phyloP scores from a whole-genome alignment of 2,113 vertebrate species.

The Anas platyrhynchos region DNA sequence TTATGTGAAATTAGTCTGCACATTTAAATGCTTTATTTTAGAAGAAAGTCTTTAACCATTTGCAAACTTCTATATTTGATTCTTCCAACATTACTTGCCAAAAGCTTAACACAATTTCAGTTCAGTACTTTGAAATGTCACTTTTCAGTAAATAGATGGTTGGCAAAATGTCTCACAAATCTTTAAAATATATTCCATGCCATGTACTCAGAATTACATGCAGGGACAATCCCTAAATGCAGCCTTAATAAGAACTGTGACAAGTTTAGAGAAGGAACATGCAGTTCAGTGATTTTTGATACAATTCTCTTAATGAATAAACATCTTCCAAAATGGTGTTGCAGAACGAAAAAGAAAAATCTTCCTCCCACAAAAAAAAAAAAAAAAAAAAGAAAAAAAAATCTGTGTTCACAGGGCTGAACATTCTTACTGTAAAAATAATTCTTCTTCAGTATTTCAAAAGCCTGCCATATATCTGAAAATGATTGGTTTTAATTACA shows the following conservation, averaged over 20 bases:
- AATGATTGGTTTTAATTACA: constrained; percentile 26
- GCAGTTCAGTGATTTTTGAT: not conserved
- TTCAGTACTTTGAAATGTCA: constrained; percentile 10
- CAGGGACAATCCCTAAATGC: not conserved
- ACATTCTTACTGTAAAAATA: not conserved
- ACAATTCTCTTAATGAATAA: constrained; percentile 12
- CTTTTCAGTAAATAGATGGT: constrained; percentile 11
- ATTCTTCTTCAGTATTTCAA: not conserved
- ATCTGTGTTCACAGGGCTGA: not conserved
- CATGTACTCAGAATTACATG: not conserved
- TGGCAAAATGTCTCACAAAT: not conserved
- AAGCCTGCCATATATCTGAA: not conserved
- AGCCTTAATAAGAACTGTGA: not conserved
- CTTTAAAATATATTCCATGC: constrained; percentile 19
- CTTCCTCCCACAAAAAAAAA: not conserved
- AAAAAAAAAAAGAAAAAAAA: not conserved
- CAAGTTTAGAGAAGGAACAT: not conserved
- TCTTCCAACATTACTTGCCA: not conserved
- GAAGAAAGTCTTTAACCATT: constrained; percentile 9
- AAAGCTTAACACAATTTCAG: not conserved
- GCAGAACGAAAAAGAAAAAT: not conserved
- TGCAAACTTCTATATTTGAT: not conserved
- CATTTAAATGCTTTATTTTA: not conserved
- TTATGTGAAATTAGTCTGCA: not conserved
- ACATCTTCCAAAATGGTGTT: not conserved